Evolutionary conservation across 2,113 vertebrate genomes (phyloP), one percentile per base, ranked within the genome.

Genomic region (Alligator mississippiensis): DNA sequence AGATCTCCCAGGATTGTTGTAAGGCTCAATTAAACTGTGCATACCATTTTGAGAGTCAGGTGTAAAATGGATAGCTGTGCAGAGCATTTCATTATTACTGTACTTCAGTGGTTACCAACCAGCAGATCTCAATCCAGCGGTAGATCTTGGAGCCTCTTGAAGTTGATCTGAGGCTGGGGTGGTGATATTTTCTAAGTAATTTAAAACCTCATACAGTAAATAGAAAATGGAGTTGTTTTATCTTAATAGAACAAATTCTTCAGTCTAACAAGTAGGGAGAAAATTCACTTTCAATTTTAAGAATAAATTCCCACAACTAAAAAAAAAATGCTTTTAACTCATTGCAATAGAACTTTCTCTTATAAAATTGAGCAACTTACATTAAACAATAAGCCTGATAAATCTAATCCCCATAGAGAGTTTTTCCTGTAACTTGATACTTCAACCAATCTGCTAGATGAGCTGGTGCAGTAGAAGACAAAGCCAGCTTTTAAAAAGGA

Each of bases 401-500:
- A 64, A 93, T 80, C 2, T 30, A 92, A 94, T 92, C 80, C 64
- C 47, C 80, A 30, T 25, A 82, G 34, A 82, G 34, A 87, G 87
- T 64, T n/a, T 78, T 94, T 93, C 85, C 93, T 87, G 85, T 90
- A 89, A 87, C 57, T 76, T 78, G 88, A 86, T 85, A 38, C 77
- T 82, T 11, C 47, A 80, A 57, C 75, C 74, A 80, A 93, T 77
- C 60, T 80, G 57, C 47, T 62, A 66, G 90, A 93, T 93, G 94
- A 95, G 87, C 57, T 63, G 34, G 18, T 13, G 11, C 8, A 66
- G 70, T 16, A 62, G 57, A 80, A 2, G 76, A 87, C 61, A 82
- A 96, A 72, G 54, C 27, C 74, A 92, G 27, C 92, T 90, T 89
- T 47, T 60, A 76, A 5, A n/a, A 24, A 10, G 2, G 9, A 77